A percentile compares a stretch with the other conserved stretches of the same genome.
Conservation (phyloP, 2,797 vertebrate species). For the Leptodactylus fallax region DNA sequence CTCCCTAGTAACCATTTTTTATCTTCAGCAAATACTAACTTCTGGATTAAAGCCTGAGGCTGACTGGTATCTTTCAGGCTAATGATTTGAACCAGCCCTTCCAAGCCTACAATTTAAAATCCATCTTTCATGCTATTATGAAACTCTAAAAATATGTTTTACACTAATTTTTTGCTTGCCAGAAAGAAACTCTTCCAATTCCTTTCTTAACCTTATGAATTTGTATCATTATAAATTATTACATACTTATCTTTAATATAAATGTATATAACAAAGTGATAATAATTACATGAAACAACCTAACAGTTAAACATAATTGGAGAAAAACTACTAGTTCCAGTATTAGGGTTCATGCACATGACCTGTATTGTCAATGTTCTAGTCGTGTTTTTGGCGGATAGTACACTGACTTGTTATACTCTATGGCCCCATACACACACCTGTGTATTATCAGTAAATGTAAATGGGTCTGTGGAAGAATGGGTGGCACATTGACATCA, state of each 20-base stretch:
- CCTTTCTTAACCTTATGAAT: not conserved
- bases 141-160: slow-evolving; percentile 14
- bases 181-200: not conserved
- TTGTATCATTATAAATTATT: not conserved
- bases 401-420: no score
- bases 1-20: slow-evolving; percentile 6
- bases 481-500: no score
- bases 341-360: not conserved
- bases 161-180: not conserved
- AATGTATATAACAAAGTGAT: not conserved
- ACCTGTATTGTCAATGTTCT: no score
- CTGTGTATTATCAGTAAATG: no score
- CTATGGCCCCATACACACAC: no score
- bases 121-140: slow-evolving; percentile 2
- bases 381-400: no score
- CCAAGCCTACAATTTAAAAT: slow-evolving; percentile 4
- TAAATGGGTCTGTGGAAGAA: no score
- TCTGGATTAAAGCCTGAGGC: slow-evolving; percentile 2
- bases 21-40: slow-evolving; percentile 22
- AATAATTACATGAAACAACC: not conserved
- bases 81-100: not conserved
- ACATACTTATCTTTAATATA: not conserved
- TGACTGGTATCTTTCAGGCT: not conserved
- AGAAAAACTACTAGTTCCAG: not conserved
- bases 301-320: not conserved